Evolutionary conservation across 2,113 vertebrate species (phyloP).

Genomic region (Casuarius casuarius): DNA sequence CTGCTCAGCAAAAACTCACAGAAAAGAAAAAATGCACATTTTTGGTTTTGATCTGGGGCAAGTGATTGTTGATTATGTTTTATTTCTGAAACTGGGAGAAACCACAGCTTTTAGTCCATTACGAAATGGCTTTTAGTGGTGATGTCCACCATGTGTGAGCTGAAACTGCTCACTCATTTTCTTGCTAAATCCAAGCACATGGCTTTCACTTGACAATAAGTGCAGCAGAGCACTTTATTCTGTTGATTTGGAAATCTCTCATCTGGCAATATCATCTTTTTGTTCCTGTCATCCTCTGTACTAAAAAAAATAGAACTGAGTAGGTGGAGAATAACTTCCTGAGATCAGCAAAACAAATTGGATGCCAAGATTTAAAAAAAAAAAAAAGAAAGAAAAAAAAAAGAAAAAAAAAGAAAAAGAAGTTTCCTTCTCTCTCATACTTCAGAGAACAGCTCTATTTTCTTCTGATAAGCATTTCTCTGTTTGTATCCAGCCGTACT

Average conservation of each 20-base stretch:
- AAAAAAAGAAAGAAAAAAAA: neutral
- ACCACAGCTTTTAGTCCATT: neutral
- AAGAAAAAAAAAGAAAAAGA: neutral
- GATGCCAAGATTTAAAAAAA: neutral
- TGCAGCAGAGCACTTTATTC: neutral
- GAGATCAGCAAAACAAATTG: conserved; percentile 9
- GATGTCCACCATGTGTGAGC: neutral
- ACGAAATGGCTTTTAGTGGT: neutral
- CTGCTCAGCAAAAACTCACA: neutral
- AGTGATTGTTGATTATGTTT: neutral
- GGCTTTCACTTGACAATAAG: neutral
- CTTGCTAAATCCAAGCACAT: neutral
- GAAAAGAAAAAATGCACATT: neutral
- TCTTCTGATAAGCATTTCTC: neutral
- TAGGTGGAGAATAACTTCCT: conserved; percentile 18
- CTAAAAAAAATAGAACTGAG: neutral
- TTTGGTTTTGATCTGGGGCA: neutral
- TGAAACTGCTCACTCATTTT: neutral
- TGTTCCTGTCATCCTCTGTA: neutral
- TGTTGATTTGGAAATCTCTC: neutral
- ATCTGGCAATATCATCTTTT: neutral
- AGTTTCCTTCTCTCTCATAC: neutral
- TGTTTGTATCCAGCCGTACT: neutral
- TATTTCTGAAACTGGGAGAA: neutral
- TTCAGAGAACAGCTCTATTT: neutral